Percentiles rank a stretch among this genome's conserved stretches.
Conservation (phyloP, 1,140 invertebrate genomes). For the Cherax destructor region DNA sequence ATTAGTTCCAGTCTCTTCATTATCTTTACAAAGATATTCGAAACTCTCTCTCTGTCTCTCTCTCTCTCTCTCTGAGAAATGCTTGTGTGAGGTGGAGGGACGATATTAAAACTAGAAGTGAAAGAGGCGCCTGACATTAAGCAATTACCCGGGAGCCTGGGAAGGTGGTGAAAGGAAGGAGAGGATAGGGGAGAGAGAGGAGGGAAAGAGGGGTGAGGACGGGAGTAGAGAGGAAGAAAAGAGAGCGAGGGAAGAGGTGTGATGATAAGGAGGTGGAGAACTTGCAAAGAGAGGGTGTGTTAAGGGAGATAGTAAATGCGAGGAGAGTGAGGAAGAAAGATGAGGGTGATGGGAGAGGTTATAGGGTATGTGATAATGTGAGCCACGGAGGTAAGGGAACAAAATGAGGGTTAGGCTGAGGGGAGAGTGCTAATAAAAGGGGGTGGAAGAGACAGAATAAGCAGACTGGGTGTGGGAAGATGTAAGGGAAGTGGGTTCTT, state of each 20-base stretch:
- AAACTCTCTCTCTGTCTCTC: neutral
- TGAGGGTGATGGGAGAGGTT: neutral
- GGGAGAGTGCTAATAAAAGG: no score
- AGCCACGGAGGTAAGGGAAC: neutral
- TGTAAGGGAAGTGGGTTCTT: no score
- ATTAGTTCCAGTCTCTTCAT: no score
- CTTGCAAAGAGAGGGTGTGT: neutral
- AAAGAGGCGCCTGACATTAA: slow-evolving; percentile 5
- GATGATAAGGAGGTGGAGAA: no score
- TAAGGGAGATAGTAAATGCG: neutral
- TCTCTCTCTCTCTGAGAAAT: neutral
- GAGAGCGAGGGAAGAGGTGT: no score
- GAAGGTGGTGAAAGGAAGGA: neutral
- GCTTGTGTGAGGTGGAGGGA: neutral
- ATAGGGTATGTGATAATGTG: neutral
- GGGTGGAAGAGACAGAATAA: neutral
- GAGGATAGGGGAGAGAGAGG: neutral
- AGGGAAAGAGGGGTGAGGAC: neutral
- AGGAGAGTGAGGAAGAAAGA: no score
- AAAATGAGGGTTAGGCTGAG: neutral
- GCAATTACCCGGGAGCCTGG: neutral
- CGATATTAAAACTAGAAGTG: slow-evolving; percentile 13
- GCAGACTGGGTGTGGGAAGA: neutral
- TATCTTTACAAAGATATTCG: no score
- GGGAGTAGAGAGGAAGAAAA: no score